Base-by-base conservation (phyloP, 2,113 vertebrate species). In the Corythoichthys haematopterus region DNA sequence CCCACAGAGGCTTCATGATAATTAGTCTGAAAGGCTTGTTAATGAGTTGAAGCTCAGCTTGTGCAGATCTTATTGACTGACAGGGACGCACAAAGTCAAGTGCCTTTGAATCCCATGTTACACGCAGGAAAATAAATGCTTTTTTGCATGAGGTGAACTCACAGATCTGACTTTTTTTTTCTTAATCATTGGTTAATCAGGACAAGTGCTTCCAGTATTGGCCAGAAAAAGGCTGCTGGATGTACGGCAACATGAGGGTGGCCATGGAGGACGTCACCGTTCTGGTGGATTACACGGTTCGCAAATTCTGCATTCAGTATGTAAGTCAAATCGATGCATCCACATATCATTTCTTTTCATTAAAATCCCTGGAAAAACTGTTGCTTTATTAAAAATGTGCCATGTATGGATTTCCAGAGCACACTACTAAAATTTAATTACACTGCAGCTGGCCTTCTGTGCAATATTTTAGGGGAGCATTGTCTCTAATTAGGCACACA, bases 181-280 rank as follows among this genome's bases (percentile, higher is more conserved):
- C 3, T 36, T 35, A 45, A 40, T 69, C 64, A 13, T 45, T 62
- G 28, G 69, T 46, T 78, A 0, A 6, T 36, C 67, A 99, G 97
- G 95, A 98, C 0, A 99, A 99, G 68, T 99, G 97, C 79, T 79
- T 89, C 3, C 96, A 98, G 82, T 99, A 99, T 64, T 99, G 96
- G 96, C 97, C 96, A 0, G 96, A 99, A 74, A 95, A 97, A 80
- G 96, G 97, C 57, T 98, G 96, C 84, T 97, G 97, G 97, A 95
- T 94, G 0, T 97, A 98, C 0, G 96, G 96, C 0, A 93, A 86
- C 0, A 60, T 98, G 63, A 87, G 95, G 0, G 96, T 98, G 75
- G 93, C 93, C 0, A 93, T 95, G 87, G 97, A 99, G 52, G 97
- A 99, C 61, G 92, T 93, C 45, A 92, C 94, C 0, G 93, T 94